phyloP scores from a whole-genome alignment of 1,140 invertebrate genomes.

The Elysia chlorotica region DNA sequence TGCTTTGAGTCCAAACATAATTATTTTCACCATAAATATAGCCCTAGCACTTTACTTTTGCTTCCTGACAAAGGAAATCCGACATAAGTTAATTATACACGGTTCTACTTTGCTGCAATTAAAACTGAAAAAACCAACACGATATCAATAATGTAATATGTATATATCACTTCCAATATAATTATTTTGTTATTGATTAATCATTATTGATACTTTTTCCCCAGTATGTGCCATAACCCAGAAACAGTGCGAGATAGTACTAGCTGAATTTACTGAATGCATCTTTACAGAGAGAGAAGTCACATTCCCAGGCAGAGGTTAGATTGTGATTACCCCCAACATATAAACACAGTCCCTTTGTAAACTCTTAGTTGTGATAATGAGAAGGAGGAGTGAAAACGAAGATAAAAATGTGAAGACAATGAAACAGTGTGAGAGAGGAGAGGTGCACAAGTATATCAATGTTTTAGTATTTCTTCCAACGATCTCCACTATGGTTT shows the following conservation, averaged over 20 bases:
- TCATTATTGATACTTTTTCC: neutral
- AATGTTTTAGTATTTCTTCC: neutral
- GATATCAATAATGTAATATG: neutral
- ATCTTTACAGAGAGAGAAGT: slow-evolving; percentile 23
- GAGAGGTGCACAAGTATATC: neutral
- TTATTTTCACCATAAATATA: too few relatives aligned
- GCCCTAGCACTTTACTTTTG: too few relatives aligned
- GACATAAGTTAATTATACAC: neutral
- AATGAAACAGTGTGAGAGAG: neutral
- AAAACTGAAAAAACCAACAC: neutral
- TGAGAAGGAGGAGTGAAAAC: neutral
- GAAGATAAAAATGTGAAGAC: neutral
- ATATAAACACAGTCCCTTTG: too few relatives aligned
- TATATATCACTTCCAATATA: neutral
- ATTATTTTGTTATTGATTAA: neutral
- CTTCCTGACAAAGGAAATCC: neutral
- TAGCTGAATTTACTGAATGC: slow-evolving; percentile 34
- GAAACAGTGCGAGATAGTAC: slow-evolving; percentile 28
- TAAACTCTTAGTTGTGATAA: too few relatives aligned
- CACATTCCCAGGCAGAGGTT: slow-evolving; percentile 33
- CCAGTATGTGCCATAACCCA: slow-evolving; percentile 29
- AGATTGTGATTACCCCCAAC: too few relatives aligned
- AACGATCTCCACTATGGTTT: neutral
- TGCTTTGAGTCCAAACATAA: too few relatives aligned
- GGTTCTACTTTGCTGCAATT: neutral